These are phyloP conservation scores for Barbus barbus DNA, from an alignment of 2,113 vertebrate species.

Conservation along the genomic window DNA sequence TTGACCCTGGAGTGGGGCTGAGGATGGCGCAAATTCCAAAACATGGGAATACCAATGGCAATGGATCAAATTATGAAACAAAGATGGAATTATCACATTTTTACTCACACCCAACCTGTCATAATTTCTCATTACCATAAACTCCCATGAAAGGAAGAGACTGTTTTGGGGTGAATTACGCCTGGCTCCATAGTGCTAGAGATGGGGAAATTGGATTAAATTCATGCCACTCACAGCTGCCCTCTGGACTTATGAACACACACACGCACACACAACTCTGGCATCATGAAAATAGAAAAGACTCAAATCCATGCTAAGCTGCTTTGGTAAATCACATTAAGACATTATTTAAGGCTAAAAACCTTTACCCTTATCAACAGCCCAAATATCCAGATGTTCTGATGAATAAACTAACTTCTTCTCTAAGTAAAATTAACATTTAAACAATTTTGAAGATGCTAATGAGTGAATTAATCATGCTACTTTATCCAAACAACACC, in stretches of 20 bases:
- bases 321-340: constrained; percentile 60
- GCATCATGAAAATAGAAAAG: constrained; percentile 52
- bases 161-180: constrained; percentile 28
- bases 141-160: constrained; percentile 3
- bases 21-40: not conserved
- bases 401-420: constrained; percentile 33
- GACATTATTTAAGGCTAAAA: constrained; percentile 53
- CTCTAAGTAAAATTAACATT: not conserved
- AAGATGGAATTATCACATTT: constrained; percentile 15
- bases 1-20: not conserved
- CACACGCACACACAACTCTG: constrained; percentile 17
- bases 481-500: constrained; percentile 1
- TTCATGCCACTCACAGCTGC: constrained; percentile 34
- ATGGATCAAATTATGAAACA: not conserved
- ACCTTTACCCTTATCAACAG: constrained; percentile 34
- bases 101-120: not conserved
- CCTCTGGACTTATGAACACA: constrained; percentile 42
- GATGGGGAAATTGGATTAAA: constrained; percentile 51
- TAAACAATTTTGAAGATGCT: constrained; percentile 22
- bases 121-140: constrained; percentile 37
- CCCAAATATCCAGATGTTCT: constrained; percentile 45
- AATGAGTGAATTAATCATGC: constrained; percentile 2
- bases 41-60: not conserved
- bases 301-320: constrained; percentile 52
- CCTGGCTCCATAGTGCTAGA: constrained; percentile 17